Evolutionary conservation across 53 echinoderm and acorn worm genomes (phyloP), one percentile per base, ranked within the genome.

Genomic region (Luidia sarsii): DNA sequence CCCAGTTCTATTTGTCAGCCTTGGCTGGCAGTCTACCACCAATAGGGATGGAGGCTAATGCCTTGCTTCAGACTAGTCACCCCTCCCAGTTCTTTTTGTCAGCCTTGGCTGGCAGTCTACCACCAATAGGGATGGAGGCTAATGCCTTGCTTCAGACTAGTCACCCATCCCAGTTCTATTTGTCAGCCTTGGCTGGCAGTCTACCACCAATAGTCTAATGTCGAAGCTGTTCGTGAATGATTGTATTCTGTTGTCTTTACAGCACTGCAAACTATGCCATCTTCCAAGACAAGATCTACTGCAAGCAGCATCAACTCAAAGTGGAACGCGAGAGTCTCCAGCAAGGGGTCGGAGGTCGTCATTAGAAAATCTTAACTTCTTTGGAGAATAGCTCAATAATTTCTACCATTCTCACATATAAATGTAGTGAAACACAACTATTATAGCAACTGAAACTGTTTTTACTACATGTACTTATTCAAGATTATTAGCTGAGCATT

Each of bases 191-290:
- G n/a, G n/a, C n/a, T n/a, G n/a, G n/a, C n/a, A n/a, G n/a, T n/a
- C n/a, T n/a, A n/a, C n/a, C n/a, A n/a, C n/a, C n/a, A n/a, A n/a
- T 46, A 46, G 46, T 46, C 46, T 46, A 46, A 10, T 10, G 46
- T 15, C 8, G 46, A 10, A 46, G 8, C 8, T 46, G 8, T 10
- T 46, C 15, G 46, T 46, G 8, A 46, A 2, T 41, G 39, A 27
- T 22, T 68, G 22, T 39, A 25, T 51, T 51, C 11, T 51, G 23
- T 37, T 49, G 20, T 28, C 35, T 20, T 5, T 32, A 18, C 79
- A 86, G 86, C 48, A 46, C 79, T 79, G 65, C 79, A 19, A 55
- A 86, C 67, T 86, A 86, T 32, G 79, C 86, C 39, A 3, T 86
- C 68, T 67, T 65, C 25, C 21, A 59, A 48, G 79, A 67, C 2